Base-by-base conservation (phyloP, 1,140 invertebrate genomes). In the Diabrotica virgifera region DNA sequence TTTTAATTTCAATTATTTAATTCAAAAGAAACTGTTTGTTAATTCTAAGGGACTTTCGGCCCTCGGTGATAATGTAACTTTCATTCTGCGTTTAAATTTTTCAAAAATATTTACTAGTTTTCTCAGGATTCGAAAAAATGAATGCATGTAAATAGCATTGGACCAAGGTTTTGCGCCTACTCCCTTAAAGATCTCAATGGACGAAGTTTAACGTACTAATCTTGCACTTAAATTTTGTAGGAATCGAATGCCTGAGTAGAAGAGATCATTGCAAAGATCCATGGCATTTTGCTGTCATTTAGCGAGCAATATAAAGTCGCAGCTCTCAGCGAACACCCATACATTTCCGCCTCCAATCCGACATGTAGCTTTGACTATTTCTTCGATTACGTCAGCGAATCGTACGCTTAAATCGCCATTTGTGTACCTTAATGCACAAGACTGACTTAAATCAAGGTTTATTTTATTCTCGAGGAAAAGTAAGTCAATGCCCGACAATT, bases 181-280 rank as follows among this genome's bases (percentile, higher is more conserved):
- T n/a, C n/a, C n/a, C n/a, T 8, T 12, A 9, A 24, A 2, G 4
- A 24, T 24, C 24, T 24, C 24, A 24, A 24, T 24, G 24, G 24
- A 24, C 24, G 4, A 2, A 55, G 53, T 3, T 13, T 55, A n/a
- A n/a, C 9, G 13, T 55, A 55, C 9, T 55, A 11, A 50, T 40
- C 11, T 59, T 59, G 8, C 36, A 10, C 36, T 24, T 24, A 24
- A 24, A 13, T 70, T 46, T 83, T 81, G 70, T 78, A 88, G 86
- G 86, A 88, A 82, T 88, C 86, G 78, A 88, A 88, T 83, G 86
- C 86, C 85, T 88, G 86, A 88, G 86, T 88, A 84, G 85, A 87
- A 83, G 85, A 86, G 86, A 87, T 88, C 83, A 88, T 87, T 87
- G 86, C 86, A 87, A 87, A 86, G 83, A 88, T 87, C 84, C 86